Conservation (phyloP, 2,888 invertebrate genomes). For the Nasonia oneida region DNA sequence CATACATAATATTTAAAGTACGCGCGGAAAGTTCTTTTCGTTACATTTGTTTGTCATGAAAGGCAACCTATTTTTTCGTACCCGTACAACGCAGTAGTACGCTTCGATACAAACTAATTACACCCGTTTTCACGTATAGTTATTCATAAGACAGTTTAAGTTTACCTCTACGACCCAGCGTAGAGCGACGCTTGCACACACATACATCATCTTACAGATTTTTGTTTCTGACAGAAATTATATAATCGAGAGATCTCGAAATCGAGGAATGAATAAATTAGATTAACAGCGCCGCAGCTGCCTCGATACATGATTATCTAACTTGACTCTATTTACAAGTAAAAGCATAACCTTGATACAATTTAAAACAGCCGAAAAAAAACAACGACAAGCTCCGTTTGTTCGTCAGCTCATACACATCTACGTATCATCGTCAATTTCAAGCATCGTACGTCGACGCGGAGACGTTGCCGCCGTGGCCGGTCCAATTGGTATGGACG, state of each 20-base stretch:
- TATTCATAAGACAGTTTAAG: neutral
- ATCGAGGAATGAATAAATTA: slow-evolving; percentile 7
- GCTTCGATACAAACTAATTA: slow-evolving; percentile 5
- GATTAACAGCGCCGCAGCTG: neutral
- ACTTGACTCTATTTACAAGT: slow-evolving; percentile 7
- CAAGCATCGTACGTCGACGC: slow-evolving; percentile 92
- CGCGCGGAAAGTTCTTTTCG: neutral
- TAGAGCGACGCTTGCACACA: neutral
- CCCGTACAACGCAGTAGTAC: neutral
- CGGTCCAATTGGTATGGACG: slow-evolving; percentile 99
- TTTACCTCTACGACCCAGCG: slow-evolving; percentile 26
- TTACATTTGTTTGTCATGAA: slow-evolving; percentile 13
- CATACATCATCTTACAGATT: neutral
- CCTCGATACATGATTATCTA: neutral
- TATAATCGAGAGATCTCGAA: slow-evolving; percentile 4
- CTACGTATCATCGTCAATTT: neutral
- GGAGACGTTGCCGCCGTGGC: slow-evolving; percentile 97
- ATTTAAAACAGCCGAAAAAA: neutral
- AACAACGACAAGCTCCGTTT: neutral
- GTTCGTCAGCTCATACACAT: neutral
- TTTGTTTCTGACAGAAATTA: neutral
- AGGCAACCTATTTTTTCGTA: slow-evolving; percentile 4
- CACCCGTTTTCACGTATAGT: neutral
- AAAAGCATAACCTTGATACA: neutral
- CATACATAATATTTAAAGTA: slow-evolving; percentile 1